phyloP scores from a whole-genome alignment of 2,113 vertebrate genomes.

The Nothocercus julius region DNA sequence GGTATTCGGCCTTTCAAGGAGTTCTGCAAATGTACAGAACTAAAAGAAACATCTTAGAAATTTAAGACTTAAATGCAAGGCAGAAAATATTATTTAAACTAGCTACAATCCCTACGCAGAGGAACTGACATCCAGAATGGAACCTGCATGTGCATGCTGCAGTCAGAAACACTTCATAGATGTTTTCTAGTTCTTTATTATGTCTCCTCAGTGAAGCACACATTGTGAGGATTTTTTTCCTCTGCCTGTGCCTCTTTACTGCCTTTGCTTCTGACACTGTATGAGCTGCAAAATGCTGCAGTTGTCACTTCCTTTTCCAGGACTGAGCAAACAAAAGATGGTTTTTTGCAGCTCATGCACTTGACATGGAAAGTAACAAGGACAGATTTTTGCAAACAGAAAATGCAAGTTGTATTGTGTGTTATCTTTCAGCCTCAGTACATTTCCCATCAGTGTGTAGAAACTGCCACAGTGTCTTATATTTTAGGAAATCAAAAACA shows the following conservation, averaged over 20 bases:
- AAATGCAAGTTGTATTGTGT: background rate
- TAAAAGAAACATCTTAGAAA: background rate
- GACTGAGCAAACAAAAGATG: background rate
- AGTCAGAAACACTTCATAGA: background rate
- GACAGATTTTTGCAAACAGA: background rate
- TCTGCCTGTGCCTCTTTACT: background rate
- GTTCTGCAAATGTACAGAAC: background rate
- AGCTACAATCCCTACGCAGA: background rate
- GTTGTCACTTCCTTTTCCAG: constrained; percentile 20
- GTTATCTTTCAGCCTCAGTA: background rate
- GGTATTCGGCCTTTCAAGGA: background rate
- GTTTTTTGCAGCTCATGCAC: background rate
- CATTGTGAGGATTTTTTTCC: background rate
- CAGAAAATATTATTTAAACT: background rate
- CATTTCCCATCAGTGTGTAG: background rate
- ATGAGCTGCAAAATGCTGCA: background rate
- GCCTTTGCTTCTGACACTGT: background rate
- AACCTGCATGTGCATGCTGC: background rate
- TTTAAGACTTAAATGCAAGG: background rate
- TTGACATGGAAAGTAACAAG: constrained; percentile 2
- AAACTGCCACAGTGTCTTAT: background rate
- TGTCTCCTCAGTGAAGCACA: background rate
- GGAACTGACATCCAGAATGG: background rate
- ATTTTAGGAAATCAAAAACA: background rate
- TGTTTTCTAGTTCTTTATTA: background rate